Percentiles rank a stretch among this genome's conserved stretches.
Evolutionary conservation across 2,113 vertebrate species (phyloP).

Genomic region (Bos taurus): ARS-UCD2.0 NC_037328.1:128678001-128678500

Average conservation of each 20-base stretch:
- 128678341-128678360: background rate
- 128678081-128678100: background rate
- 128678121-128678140: background rate
- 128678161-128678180: background rate
- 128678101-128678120: background rate
- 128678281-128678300: background rate
- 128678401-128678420: background rate
- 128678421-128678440: background rate
- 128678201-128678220: background rate
- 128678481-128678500: background rate
- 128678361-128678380: background rate
- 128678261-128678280: background rate
- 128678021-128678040: background rate
- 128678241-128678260: background rate
- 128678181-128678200: background rate
- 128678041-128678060: background rate
- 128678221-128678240: background rate
- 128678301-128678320: background rate
- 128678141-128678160: background rate
- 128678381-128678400: background rate
- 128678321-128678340: background rate
- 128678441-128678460: background rate
- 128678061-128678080: background rate
- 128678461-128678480: background rate
- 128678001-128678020: background rate